Evolutionary conservation across 2,113 vertebrate genomes (phyloP), one percentile per base, ranked within the genome.

Genomic region (Gymnogyps californianus): DNA sequence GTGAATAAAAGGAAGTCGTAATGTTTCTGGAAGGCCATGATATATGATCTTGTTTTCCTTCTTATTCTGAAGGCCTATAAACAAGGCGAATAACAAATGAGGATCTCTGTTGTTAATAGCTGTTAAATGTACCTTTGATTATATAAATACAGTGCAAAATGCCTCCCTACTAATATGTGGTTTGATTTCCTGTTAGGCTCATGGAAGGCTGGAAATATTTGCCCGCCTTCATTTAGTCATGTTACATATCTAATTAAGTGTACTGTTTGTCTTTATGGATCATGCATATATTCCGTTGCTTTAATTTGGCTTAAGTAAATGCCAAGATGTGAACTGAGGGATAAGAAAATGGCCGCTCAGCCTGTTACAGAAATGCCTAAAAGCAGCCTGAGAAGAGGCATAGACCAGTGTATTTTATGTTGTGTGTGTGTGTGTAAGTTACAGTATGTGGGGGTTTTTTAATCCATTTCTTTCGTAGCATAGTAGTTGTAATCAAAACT

Each of bases 1-100:
- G 54, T 93, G 82, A 97, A 91, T 91, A 58, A 96, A 93, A 95
- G 96, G 93, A 96, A 97, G 78, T 90, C 2, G 31, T 92, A 87
- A 93, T 42, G 54, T 83, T 93, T 93, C 92, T 95, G 95, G 92
- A 96, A 75, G 75, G 46, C 89, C 62, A 6, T 95, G 93, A 90
- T 96, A 82, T 14, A 87, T 93, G 70, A 58, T 83, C 71, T 74
- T 95, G 54, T 93, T 95, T 96, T 96, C 85, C 90, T 93, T 83
- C 76, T 88, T 86, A 12, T 57, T 96, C 96, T 62, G 29, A 91
- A 85, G 78, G 75, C 70, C 66, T 85, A 34, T 92, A 96, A 96
- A 87, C 83, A 90, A 79, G 87, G 79, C 6, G 0, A 89, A 44
- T 59, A 93, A 71, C 32, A 79, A 87, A 83, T 86, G 49, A 85